A percentile compares a stretch with the other conserved stretches of the same genome.
These are phyloP conservation scores for Aporophyla lueneburgensis DNA, from an alignment of 2,888 invertebrate genomes.

Conservation along the genomic window DNA sequence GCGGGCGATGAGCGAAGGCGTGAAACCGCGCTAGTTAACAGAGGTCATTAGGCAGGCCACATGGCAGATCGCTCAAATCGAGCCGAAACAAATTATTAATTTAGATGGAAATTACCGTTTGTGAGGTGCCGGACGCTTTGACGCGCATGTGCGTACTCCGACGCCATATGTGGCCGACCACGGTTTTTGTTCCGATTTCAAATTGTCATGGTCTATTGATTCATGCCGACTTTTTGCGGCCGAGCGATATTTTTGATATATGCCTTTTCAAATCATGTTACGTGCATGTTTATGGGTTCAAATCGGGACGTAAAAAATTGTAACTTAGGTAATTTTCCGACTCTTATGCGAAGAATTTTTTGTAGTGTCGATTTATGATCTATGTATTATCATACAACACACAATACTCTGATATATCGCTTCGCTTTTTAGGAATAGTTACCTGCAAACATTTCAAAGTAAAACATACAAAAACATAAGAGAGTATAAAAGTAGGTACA, in stretches of 20 bases:
- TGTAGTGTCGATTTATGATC: conserved; percentile 37
- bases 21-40: conserved; percentile 88
- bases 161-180: conserved; percentile 79
- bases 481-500: not conserved
- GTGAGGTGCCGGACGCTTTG: conserved; percentile 73
- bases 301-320: conserved; percentile 20
- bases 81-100: conserved; percentile 89
- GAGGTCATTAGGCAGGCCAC: conserved; percentile 86
- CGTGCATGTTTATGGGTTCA: conserved; percentile 37
- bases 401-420: not conserved
- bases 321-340: conserved; percentile 38
- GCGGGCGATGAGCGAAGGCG: conserved; percentile 79
- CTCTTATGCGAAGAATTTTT: conserved; percentile 17
- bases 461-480: not conserved
- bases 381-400: conserved; percentile 17
- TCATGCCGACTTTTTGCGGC: conserved; percentile 62
- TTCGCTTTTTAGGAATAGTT: not conserved
- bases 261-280: conserved; percentile 44
- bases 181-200: conserved; percentile 74
- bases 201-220: conserved; percentile 77
- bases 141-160: conserved; percentile 76
- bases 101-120: conserved; percentile 88
- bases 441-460: not conserved
- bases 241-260: conserved; percentile 55
- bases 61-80: conserved; percentile 85